Evolutionary conservation across 2,797 vertebrate species (phyloP), one percentile per base, ranked within the genome.

Genomic region (Falco naumanni): DNA sequence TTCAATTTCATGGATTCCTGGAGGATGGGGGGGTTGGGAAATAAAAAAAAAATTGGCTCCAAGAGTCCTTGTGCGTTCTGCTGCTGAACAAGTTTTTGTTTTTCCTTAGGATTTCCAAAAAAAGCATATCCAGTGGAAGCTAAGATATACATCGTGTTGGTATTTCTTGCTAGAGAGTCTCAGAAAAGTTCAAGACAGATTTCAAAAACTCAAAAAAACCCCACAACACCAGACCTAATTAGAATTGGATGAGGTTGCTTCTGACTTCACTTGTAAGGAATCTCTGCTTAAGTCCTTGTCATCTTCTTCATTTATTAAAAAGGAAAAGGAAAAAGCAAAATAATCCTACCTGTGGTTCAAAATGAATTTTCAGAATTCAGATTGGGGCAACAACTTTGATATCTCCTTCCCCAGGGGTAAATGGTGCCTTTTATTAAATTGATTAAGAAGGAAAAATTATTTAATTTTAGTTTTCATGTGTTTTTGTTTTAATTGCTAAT

Each of bases 401-500:
- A 31, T 80, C 39, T 94, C 29, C 50, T 95, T 91, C 56, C 43
- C 75, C 63, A 65, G 15, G 69, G 86, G 33, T 34, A 47, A 86
- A 88, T 77, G 1, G 5, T 90, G 17, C 5, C 51, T 96, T 90
- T 91, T 93, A 89, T 81, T 85, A 95, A 92, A 59, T 39, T 60
- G 87, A 94, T 96, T 96, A 72, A 34, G 66, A 89, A 77, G 66
- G 48, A 94, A 75, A 65, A 82, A 76, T 16, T 4, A 87, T 89
- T 66, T 59, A 74, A 91, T 91, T 84, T 91, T 68, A 54, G 9
- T 70, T 97, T 95, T 78, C 76, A 43, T 76, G 14, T 70, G 31
- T 29, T 91, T 92, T 92, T 93, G 28, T 43, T 92, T 78, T 69
- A 45, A 63, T 43, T 93, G 21, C 47, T 97, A 85, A 90, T 95